A percentile compares a stretch with the other conserved stretches of the same genome.
Evolutionary conservation across 2,113 vertebrate genomes (phyloP).

Genomic region (Chiloscyllium plagiosum): DNA sequence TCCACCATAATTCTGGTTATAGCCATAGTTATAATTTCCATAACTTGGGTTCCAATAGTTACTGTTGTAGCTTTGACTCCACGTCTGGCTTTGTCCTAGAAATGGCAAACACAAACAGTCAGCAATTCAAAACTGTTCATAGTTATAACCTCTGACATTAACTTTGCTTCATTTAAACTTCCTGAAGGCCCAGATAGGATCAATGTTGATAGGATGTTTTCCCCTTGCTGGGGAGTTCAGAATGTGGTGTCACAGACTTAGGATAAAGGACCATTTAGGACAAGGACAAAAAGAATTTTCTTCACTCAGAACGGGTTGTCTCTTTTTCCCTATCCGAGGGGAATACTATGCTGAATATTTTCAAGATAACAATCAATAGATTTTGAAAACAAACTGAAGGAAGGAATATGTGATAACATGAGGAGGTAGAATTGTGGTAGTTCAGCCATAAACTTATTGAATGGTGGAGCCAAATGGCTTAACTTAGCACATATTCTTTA

Average conservation of each 20-base stretch:
- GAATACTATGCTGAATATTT: neutral
- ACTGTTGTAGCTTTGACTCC: conserved; percentile 81
- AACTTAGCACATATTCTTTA: neutral
- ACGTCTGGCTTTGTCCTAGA: conserved; percentile 79
- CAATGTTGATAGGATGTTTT: neutral
- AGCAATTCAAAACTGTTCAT: neutral
- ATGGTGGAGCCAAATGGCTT: neutral
- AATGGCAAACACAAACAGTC: conserved; percentile 49
- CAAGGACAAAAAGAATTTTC: neutral
- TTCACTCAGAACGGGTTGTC: neutral
- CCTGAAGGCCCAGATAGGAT: neutral
- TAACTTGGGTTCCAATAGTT: conserved; percentile 83
- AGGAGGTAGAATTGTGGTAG: neutral
- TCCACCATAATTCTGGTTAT: conserved; percentile 76
- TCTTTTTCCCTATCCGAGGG: neutral
- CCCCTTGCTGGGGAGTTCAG: too few relatives aligned
- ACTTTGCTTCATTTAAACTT: neutral
- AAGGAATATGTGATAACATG: too few relatives aligned
- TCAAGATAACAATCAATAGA: neutral
- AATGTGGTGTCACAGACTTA: neutral
- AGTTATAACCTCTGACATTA: neutral
- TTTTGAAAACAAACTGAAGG: neutral
- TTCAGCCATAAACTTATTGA: neutral
- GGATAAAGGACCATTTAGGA: neutral
- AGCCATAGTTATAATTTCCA: conserved; percentile 76